phyloP scores from a whole-genome alignment of 1,140 invertebrate genomes.

The Argopecten irradians region DNA sequence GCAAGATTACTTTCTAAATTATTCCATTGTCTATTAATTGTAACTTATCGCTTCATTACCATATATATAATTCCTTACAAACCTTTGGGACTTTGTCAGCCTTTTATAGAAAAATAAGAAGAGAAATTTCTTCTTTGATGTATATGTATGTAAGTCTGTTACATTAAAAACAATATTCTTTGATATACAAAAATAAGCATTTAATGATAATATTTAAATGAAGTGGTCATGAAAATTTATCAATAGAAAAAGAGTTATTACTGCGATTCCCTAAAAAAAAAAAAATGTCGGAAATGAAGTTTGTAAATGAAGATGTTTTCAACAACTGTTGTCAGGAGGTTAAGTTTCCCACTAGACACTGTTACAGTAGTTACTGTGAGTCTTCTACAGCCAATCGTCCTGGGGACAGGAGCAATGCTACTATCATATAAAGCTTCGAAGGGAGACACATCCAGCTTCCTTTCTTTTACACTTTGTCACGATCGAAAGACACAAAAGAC shows the following conservation, averaged over 20 bases:
- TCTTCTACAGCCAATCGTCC: background rate
- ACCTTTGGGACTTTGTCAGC: background rate
- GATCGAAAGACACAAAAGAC: background rate
- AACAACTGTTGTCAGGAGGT: background rate
- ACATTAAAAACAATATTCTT: too few species aligned
- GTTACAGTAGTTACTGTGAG: background rate
- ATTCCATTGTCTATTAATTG: background rate
- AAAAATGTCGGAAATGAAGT: too few species aligned
- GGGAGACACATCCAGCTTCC: background rate
- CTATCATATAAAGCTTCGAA: background rate
- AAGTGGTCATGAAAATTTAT: too few species aligned
- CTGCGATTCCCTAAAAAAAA: too few species aligned
- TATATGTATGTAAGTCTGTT: too few species aligned
- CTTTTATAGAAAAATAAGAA: background rate
- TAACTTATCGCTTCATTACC: background rate
- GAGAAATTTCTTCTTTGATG: background rate
- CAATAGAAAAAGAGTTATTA: too few species aligned
- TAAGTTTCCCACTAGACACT: background rate
- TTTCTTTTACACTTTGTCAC: slow-evolving; percentile 11
- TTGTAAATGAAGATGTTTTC: background rate
- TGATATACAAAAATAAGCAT: too few species aligned
- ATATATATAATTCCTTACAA: background rate
- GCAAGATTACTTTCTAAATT: background rate
- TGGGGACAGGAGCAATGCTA: background rate
- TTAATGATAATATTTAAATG: too few species aligned